Evolutionary conservation across 2,113 vertebrate genomes (phyloP).

Genomic region (Hippoglossus stenolepis): DNA sequence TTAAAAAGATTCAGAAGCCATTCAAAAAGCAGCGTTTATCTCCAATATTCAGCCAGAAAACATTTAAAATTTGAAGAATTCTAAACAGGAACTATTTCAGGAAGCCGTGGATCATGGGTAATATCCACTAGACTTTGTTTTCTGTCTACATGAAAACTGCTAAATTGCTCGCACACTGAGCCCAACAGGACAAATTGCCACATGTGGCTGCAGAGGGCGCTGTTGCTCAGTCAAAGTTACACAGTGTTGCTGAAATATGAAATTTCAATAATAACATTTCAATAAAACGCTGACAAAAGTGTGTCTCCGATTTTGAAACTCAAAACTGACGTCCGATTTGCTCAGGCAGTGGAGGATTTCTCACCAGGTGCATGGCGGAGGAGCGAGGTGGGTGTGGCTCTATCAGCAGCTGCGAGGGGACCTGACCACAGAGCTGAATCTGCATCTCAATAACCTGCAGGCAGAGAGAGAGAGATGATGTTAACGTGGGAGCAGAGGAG

Average conservation of each 20-base stretch:
- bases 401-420: conserved; percentile 98
- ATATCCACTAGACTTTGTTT: no score
- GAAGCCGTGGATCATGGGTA: no score
- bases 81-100: no score
- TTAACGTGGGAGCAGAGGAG: background rate
- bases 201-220: background rate
- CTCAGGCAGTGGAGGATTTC: conserved; percentile 42
- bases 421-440: conserved; percentile 96
- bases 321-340: background rate
- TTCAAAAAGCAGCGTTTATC: no score
- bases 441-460: conserved; percentile 92
- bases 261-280: no score
- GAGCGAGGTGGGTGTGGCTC: conserved; percentile 99
- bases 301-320: background rate
- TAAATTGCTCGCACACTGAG: no score
- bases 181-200: no score
- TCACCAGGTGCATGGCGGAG: conserved; percentile 99
- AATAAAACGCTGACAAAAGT: no score
- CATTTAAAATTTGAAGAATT: no score
- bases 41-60: no score
- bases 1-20: no score
- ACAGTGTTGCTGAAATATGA: background rate
- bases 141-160: no score
- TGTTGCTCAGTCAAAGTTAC: background rate
- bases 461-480: conserved; percentile 8